Evolutionary conservation across 1,140 invertebrate species (phyloP).

Genomic region (Eurosta solidaginis): DNA sequence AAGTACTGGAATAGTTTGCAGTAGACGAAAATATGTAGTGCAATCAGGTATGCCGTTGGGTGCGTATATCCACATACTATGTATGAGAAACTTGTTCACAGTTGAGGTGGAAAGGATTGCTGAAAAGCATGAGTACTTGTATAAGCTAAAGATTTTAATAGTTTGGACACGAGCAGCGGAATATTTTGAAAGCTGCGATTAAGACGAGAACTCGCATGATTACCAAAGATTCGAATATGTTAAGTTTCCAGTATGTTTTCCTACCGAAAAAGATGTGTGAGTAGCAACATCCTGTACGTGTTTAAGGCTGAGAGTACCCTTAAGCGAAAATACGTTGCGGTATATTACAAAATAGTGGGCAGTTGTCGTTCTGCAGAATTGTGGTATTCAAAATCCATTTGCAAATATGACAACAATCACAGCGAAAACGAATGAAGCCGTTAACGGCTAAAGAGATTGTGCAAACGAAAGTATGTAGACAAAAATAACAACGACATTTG

Average conservation of each 20-base stretch:
- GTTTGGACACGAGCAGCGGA: too few species aligned
- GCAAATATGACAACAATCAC: neutral
- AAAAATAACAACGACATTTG: neutral
- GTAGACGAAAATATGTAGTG: neutral
- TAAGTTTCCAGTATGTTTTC: too few species aligned
- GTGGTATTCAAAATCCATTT: conserved; percentile 32
- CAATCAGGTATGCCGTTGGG: neutral
- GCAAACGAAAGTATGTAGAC: neutral
- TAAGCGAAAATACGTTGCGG: neutral
- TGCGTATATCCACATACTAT: too few species aligned
- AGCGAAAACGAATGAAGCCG: neutral
- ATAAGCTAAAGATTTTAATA: too few species aligned
- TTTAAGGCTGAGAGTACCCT: neutral
- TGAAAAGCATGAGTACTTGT: too few species aligned
- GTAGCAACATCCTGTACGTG: neutral
- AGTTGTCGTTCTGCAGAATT: neutral
- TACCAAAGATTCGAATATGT: too few species aligned
- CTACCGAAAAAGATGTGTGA: neutral
- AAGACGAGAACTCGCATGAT: too few species aligned
- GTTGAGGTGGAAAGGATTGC: too few species aligned
- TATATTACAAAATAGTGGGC: neutral
- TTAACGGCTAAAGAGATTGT: neutral
- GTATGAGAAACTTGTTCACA: too few species aligned
- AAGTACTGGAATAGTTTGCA: neutral
- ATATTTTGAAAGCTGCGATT: too few species aligned